Base-by-base conservation (phyloP, 2,888 invertebrate species). In the Microctonus aethiopoides region DNA sequence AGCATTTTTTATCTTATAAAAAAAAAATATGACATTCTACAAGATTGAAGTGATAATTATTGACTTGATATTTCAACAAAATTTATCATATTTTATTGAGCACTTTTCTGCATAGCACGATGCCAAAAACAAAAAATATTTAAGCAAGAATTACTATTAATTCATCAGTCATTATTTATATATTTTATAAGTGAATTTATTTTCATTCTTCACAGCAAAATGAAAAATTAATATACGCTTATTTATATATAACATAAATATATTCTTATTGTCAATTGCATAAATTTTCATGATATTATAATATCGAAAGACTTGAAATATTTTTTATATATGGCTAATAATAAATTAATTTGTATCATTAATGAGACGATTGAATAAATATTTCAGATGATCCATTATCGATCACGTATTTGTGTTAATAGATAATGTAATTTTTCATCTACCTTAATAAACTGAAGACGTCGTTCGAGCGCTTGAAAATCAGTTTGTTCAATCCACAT, bases 401-500 rank as follows among this genome's bases (percentile, higher is more conserved):
- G 72, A 72, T 80, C 78, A n/a, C 78, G 71, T 71, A 86, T 82
- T 61, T 82, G 74, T 41, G 77, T 78, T 34, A 85, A 77, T 70
- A 86, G 76, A 0, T 68, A 41, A 5, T 73, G 67, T 10, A 85
- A 76, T 61, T 75, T 76, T 9, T 82, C 70, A 2, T 76, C 74
- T 0, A 70, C 52, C 0, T 64, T 22, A 6, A 68, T 72, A 9
- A 68, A 72, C 20, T 68, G 70, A 1, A 85, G 72, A 61, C 84
- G 75, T 57, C 78, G 74, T 67, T 86, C 86, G 4, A 86, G 76
- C 2, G 74, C 74, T 39, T 83, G 80, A 51, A 86, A 86, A 56
- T 85, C 86, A 1, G 79, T 79, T 39, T 75, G 77, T 65, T 86
- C 86, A 26, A 86, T 79, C 84, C 84, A 86, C 0, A 76, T 69